Evolutionary conservation across 1,140 invertebrate genomes (phyloP).

Genomic region (Bombus waltoni): DNA sequence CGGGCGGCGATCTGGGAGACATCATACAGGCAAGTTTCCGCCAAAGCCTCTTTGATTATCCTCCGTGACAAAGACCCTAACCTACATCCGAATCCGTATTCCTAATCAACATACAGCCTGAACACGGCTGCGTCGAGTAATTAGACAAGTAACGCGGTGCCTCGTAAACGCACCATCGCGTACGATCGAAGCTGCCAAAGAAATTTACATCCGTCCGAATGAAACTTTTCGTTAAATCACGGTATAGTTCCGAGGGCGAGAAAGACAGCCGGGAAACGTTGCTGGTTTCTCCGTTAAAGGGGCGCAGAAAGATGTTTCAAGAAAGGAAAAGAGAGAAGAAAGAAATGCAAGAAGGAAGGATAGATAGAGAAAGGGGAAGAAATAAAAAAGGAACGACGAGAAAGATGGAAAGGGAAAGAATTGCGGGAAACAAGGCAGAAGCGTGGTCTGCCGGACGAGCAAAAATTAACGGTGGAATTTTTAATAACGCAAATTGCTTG

Average conservation of each 20-base stretch:
- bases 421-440: neutral
- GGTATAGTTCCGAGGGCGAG: neutral
- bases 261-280: neutral
- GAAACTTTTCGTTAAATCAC: neutral
- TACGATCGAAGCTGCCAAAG: neutral
- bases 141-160: no score
- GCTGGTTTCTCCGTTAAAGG: neutral
- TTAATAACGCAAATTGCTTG: constrained; percentile 69
- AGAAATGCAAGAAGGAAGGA: neutral
- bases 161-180: no score
- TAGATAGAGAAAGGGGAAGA: neutral
- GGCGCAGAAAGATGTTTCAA: neutral
- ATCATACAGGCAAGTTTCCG: constrained; percentile 88
- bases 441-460: neutral
- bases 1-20: constrained; percentile 91
- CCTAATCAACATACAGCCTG: neutral
- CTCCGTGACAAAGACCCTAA: neutral
- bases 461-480: constrained; percentile 70
- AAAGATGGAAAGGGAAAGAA: neutral
- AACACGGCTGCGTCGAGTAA: no score
- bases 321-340: neutral
- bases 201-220: neutral
- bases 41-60: neutral
- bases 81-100: neutral
- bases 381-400: no score